Conservation (phyloP, 2,113 vertebrate genomes). For the Psilopogon haemacephalus region DNA sequence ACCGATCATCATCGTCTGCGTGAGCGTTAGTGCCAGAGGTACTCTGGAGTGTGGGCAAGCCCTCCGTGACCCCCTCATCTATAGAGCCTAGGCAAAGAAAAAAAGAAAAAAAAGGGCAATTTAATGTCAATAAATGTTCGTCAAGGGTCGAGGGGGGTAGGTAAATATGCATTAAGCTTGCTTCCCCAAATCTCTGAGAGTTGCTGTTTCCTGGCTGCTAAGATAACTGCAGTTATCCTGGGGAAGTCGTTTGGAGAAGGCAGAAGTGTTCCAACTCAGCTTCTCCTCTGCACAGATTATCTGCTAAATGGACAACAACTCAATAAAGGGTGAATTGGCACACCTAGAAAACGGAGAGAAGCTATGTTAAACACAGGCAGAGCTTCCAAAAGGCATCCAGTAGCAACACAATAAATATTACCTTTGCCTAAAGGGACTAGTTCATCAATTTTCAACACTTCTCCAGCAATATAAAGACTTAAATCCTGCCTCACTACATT, state of each 20-base stretch:
- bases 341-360: not conserved
- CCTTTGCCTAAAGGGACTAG: not conserved
- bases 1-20: constrained; percentile 92
- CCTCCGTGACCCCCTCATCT: constrained; percentile 92
- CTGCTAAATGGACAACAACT: not conserved
- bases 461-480: not conserved
- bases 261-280: not conserved
- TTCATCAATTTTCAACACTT: not conserved
- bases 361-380: not conserved
- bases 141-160: not conserved
- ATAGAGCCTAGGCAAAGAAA: constrained; percentile 82
- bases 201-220: not conserved
- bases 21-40: constrained; percentile 84
- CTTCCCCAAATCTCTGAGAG: not conserved
- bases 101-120: constrained; percentile 11
- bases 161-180: not conserved
- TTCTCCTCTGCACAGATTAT: not conserved
- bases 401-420: not conserved
- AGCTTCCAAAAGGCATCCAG: not conserved
- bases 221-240: not conserved
- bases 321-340: not conserved
- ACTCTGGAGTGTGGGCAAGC: constrained; percentile 87
- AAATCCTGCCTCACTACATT: not conserved
- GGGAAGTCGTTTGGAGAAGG: not conserved
- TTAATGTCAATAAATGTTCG: not conserved